phyloP scores from a whole-genome alignment of 2,888 invertebrate genomes.

The Dicyrtoma fusca region DNA sequence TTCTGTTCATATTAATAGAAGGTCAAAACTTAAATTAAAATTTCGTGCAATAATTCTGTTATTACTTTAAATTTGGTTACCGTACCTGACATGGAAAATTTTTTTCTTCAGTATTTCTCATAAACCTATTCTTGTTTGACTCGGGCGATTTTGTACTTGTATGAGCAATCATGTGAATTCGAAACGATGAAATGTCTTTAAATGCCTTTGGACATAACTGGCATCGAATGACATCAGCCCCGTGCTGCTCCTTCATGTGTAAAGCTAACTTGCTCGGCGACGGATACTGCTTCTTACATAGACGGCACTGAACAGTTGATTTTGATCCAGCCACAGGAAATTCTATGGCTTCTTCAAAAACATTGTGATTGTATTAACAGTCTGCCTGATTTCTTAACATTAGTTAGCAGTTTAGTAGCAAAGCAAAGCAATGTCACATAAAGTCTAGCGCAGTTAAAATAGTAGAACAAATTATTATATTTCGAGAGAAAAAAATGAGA shows the following conservation, averaged over 20 bases:
- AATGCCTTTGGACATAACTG: slow-evolving; percentile 18
- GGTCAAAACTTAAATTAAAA: too few relatives aligned
- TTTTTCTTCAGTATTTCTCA: neutral
- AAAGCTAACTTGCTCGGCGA: neutral
- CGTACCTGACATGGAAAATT: neutral
- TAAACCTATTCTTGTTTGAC: neutral
- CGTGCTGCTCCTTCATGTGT: neutral
- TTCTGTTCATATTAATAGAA: neutral
- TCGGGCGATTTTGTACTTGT: neutral
- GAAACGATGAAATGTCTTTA: slow-evolving; percentile 1
- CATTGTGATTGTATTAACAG: too few relatives aligned
- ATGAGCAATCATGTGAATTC: slow-evolving; percentile 29
- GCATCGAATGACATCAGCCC: neutral
- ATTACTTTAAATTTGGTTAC: too few relatives aligned
- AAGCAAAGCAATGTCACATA: neutral
- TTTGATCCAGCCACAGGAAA: too few relatives aligned
- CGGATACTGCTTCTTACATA: neutral
- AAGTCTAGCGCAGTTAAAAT: neutral
- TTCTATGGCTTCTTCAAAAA: too few relatives aligned
- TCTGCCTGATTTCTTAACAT: too few relatives aligned
- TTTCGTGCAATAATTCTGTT: too few relatives aligned
- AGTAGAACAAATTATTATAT: neutral
- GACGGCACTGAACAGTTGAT: too few relatives aligned
- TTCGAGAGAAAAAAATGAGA: neutral
- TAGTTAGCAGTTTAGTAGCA: too few relatives aligned